Base-by-base conservation (phyloP, 2,113 vertebrate genomes). In the Gallinago media region DNA sequence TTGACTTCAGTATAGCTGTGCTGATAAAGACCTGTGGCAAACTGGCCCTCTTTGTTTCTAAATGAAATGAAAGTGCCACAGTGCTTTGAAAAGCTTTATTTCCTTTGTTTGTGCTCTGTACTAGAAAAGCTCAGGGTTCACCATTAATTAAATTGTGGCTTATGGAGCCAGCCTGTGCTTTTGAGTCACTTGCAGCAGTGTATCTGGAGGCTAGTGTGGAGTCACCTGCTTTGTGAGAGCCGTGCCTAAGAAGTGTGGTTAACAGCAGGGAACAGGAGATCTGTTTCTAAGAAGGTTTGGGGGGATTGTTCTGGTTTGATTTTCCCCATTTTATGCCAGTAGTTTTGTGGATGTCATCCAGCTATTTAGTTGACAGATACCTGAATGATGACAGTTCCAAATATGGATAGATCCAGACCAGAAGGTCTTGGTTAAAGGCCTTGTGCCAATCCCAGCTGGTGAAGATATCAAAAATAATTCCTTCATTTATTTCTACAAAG, bases 401-500 rank as follows among this genome's bases (percentile, higher is more conserved):
- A 55, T 81, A 67, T 4, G n/a, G 42, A 29, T 40, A 88, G 15
- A 89, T 66, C 27, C 34, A 71, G 90, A 84, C 0, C 19, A 77
- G 75, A 82, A 80, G 55, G 32, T 42, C 34, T 83, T 8, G 0
- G 44, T 74, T 83, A 74, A 80, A 91, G 49, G n/a, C n/a, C 63
- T 83, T 77, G 12, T 89, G 52, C 55, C 61, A 76, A 12, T 80
- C 20, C 12, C 56, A 89, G 34, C 42, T 66, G 73, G 55, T 75
- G 44, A 90, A 81, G 52, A 44, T 70, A 49, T 19, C 23, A 85
- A 58, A 94, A 92, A 61, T 65, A 76, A 56, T 77, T 88, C 18
- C 15, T 79, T 38, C 15, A 10, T 77, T 93, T 92, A 65, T 86
- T 88, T 94, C 85, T 94, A 32, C 46, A 50, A 70, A 89, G 27